Evolutionary conservation across 2,113 vertebrate species (phyloP).

Genomic region (Bufo bufo): DNA sequence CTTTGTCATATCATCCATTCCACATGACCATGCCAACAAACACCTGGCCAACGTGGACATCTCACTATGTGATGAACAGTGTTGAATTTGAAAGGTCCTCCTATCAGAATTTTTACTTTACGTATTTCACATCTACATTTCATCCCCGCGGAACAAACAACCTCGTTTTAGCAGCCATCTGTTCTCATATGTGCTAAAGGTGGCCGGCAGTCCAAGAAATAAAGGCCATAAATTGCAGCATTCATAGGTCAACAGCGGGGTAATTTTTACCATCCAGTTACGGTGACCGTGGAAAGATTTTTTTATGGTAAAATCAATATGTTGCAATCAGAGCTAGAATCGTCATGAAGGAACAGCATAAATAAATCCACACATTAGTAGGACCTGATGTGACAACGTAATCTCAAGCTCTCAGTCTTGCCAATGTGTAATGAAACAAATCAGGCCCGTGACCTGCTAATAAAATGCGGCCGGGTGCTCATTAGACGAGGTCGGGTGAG

Average conservation of each 20-base stretch:
- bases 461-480: neutral
- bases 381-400: neutral
- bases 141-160: neutral
- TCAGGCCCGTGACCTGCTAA: neutral
- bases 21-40: too few species aligned
- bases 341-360: neutral
- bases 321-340: neutral
- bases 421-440: neutral
- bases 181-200: neutral
- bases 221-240: neutral
- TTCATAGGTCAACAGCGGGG: neutral
- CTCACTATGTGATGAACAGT: too few species aligned
- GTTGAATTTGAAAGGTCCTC: neutral
- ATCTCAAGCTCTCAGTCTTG: neutral
- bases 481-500: neutral
- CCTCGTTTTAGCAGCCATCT: neutral
- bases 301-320: slow-evolving; percentile 38
- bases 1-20: too few species aligned
- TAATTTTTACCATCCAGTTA: slow-evolving; percentile 15
- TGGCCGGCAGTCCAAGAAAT: slow-evolving; percentile 2
- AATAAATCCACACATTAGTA: slow-evolving; percentile 9
- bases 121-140: neutral
- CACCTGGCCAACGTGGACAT: too few species aligned
- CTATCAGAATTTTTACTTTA: neutral
- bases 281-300: neutral